Evolutionary conservation across 2,113 vertebrate species (phyloP), one percentile per base, ranked within the genome.

Genomic region (Chaetura pelagica): DNA sequence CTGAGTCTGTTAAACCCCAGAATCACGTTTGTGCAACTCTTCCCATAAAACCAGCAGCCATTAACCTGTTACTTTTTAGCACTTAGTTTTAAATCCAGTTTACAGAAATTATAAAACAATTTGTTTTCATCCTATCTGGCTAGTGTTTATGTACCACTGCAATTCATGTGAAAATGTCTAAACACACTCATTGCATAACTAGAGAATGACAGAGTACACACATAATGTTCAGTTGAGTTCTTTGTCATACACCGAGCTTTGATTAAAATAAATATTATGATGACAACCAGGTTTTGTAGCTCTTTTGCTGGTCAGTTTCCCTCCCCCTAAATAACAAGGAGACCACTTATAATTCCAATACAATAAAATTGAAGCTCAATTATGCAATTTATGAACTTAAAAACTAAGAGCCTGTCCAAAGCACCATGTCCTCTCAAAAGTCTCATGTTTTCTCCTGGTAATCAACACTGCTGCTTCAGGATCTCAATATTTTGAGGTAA

Each of bases 111-210:
- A 20, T 55, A 67, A 87, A 71, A 3, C 21, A 40, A n/a, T 34
- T 23, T 10, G 7, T 10, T 8, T 0, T 3, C 9, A 24, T 32
- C 12, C 26, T n/a, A 40, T 40, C 11, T 9, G 4, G 9, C 49
- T 27, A 73, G 6, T 57, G 18, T 15, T 63, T 67, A 57, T 3
- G 15, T 9, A 64, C 12, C 13, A 44, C 12, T 29, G 20, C 29
- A 89, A 48, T 38, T 75, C 15, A 59, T 7, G 9, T 17, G 42
- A 0, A 48, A 72, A 9, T n/a, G 9, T 46, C 27, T 59, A 58
- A 82, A 84, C 75, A 48, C 12, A 18, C 22, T 29, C 42, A 40
- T 0, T 27, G 51, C n/a, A 21, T 23, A 52, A 69, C 35, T 8
- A 54, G 24, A 29, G 46, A 73, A 84, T 22, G 27, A 77, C 5